phyloP scores from a whole-genome alignment of 2,113 vertebrate species.

The Carettochelys insculpta region DNA sequence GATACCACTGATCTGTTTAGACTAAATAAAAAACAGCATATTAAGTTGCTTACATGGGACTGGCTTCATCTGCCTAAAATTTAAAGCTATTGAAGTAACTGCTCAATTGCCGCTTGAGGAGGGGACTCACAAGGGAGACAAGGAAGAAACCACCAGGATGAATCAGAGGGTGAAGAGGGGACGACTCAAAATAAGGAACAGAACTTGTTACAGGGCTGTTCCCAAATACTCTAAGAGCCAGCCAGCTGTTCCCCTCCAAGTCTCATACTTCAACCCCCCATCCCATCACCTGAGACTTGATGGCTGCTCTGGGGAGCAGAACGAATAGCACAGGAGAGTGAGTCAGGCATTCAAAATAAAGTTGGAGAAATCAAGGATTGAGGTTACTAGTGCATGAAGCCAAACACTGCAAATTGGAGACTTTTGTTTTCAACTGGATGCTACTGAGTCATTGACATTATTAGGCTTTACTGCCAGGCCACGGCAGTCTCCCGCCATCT shows the following conservation, averaged over 20 bases:
- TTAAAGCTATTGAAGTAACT: background rate
- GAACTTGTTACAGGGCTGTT: background rate
- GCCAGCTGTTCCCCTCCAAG: too few species aligned
- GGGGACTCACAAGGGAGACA: background rate
- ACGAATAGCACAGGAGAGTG: background rate
- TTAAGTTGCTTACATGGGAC: too few species aligned
- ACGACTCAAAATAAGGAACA: background rate
- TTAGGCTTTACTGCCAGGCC: background rate
- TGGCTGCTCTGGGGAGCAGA: background rate
- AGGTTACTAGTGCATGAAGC: slow-evolving; percentile 39
- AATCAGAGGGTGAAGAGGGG: background rate
- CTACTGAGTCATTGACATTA: slow-evolving; percentile 7
- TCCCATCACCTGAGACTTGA: background rate
- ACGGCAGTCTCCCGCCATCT: slow-evolving; percentile 6
- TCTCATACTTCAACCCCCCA: too few species aligned
- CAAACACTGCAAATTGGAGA: slow-evolving; percentile 32
- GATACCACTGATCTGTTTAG: too few species aligned
- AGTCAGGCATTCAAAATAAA: background rate
- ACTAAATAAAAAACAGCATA: too few species aligned
- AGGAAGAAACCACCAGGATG: background rate
- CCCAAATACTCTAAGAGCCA: background rate
- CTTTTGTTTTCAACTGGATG: slow-evolving; percentile 9
- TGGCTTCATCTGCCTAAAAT: background rate
- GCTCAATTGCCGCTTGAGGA: background rate
- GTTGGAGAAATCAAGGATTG: slow-evolving; percentile 5